Conservation (phyloP, 2,888 invertebrate species). For the Mycalesis mineus region DNA sequence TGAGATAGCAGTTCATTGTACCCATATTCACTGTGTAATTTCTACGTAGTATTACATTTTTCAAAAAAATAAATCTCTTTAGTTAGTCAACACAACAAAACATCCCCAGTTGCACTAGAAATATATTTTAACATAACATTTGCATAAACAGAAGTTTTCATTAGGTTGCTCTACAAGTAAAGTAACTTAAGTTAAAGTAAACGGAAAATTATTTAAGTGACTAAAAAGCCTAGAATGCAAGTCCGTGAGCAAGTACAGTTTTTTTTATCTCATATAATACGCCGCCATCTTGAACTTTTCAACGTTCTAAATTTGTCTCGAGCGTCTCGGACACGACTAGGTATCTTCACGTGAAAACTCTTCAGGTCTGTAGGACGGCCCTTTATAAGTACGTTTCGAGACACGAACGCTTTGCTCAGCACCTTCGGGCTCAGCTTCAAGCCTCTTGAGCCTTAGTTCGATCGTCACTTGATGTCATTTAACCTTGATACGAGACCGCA, state of each 20-base stretch:
- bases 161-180: no score
- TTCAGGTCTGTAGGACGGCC: constrained; percentile 33
- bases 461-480: constrained; percentile 33
- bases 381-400: constrained; percentile 31
- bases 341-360: constrained; percentile 32
- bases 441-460: constrained; percentile 28
- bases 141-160: no score
- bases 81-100: no score
- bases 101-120: no score
- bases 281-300: constrained; percentile 27
- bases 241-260: neutral
- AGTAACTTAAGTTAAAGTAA: no score
- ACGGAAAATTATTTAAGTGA: no score
- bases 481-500: constrained; percentile 27
- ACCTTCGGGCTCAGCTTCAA: constrained; percentile 26
- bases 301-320: constrained; percentile 30
- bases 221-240: neutral
- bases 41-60: no score
- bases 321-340: constrained; percentile 26
- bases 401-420: constrained; percentile 27
- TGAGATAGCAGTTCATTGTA: no score
- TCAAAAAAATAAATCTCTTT: no score
- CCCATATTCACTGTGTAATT: no score
- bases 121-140: no score
- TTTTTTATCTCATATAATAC: constrained; percentile 19